Base-by-base conservation (phyloP, 2,888 invertebrate species). In the Sericinus montela region DNA sequence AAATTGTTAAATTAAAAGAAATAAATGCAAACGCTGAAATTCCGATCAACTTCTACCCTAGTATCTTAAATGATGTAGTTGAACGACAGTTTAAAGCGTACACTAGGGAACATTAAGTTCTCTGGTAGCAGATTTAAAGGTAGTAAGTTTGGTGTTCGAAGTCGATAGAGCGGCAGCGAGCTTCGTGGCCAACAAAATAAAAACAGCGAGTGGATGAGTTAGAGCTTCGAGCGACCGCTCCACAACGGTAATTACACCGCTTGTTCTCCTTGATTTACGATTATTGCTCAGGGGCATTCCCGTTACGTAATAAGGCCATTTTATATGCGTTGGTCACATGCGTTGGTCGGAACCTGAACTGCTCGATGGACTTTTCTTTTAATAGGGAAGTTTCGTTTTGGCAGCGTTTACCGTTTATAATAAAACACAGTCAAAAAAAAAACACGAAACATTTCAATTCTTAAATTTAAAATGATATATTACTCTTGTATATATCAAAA, bases 231-330 rank as follows among this genome's bases (percentile, higher is more conserved):
- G 83, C 81, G 84, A 84, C 84, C 85, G 85, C 82, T 80, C 80
- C 76, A 75, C 83, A 77, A 68, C 80, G 84, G 90, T 89, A 90
- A 90, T 89, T 89, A 89, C 89, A 84, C 84, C 86, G 89, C 89
- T 90, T 89, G 90, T 87, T 89, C 86, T 83, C 80, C 81, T 82
- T 89, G 87, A 86, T 86, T 90, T 89, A 89, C 86, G 86, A 88
- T 89, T 90, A 90, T 90, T 89, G 89, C 88, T 83, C 83, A 82
- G 84, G 86, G 87, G 84, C 75, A 85, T 85, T 81, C 85, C 83
- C 79, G 86, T 81, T 86, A 87, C 87, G 84, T 87, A 88, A 88
- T 87, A 88, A 88, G 87, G 85, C 78, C 85, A 80, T 85, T 87
- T 86, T 84, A 82, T 86, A 83, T 80, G 74, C 80, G 79, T 73